A percentile compares a stretch with the other conserved stretches of the same genome.
phyloP scores from a whole-genome alignment of 2,113 vertebrate genomes.

The Raja brachyura region DNA sequence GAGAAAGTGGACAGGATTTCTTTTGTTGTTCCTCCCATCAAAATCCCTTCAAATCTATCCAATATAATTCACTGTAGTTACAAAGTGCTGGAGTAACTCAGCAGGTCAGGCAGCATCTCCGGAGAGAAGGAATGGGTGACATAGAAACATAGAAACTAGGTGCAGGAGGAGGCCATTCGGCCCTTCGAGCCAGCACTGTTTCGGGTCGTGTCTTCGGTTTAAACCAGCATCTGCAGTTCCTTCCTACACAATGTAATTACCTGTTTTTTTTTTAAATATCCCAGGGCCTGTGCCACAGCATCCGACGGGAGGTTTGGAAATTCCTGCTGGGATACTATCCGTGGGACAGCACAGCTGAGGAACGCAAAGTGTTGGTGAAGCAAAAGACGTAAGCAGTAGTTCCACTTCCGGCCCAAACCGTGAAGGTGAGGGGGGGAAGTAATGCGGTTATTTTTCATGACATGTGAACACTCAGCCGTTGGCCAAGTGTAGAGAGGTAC shows the following conservation, averaged over 20 bases:
- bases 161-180: too few species aligned
- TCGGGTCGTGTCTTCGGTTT: too few species aligned
- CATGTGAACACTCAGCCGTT: neutral
- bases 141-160: too few species aligned
- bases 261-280: too few species aligned
- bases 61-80: neutral
- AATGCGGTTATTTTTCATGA: neutral
- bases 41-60: accelerated
- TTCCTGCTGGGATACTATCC: conserved; percentile 79
- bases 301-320: conserved; percentile 79
- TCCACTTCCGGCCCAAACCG: neutral
- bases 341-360: conserved; percentile 69
- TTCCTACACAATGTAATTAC: too few species aligned
- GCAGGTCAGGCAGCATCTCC: too few species aligned
- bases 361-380: conserved; percentile 66
- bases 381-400: conserved; percentile 67
- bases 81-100: too few species aligned
- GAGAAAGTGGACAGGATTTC: neutral
- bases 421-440: neutral
- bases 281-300: conserved; percentile 65
- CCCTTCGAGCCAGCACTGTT: too few species aligned
- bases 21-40: neutral
- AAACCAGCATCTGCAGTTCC: too few species aligned
- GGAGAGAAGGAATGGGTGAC: too few species aligned
- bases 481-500: neutral